Conservation (phyloP, 2,113 vertebrate genomes). For the Syrmaticus mikado region DNA sequence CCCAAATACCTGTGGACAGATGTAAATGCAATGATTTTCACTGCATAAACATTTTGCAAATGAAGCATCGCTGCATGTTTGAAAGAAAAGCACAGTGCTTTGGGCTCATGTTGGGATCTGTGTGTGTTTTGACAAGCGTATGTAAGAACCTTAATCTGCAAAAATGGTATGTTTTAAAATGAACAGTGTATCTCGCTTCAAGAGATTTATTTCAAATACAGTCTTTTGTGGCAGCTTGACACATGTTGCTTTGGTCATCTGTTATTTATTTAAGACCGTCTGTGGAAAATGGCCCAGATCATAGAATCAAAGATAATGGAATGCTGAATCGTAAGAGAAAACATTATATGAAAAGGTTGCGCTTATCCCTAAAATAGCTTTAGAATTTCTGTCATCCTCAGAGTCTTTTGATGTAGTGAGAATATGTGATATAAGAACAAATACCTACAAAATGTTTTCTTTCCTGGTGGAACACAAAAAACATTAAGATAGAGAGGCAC, state of each 20-base stretch:
- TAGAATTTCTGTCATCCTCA: not conserved
- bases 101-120: not conserved
- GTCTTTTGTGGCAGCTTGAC: slow-evolving; percentile 6
- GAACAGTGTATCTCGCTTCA: not conserved
- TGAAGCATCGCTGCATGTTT: not conserved
- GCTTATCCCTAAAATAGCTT: not conserved
- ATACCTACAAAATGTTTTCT: not conserved
- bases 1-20: not conserved
- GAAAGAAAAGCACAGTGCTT: not conserved
- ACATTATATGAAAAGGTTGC: not conserved
- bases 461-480: not conserved
- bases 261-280: not conserved
- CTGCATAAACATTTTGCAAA: not conserved
- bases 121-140: not conserved
- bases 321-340: not conserved
- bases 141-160: slow-evolving; percentile 2
- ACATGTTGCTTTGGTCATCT: not conserved
- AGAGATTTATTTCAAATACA: slow-evolving; percentile 24
- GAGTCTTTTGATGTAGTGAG: not conserved
- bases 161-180: not conserved
- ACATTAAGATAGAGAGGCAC: not conserved
- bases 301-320: not conserved
- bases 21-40: not conserved
- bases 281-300: not conserved
- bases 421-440: not conserved